Percentiles rank a stretch among this genome's conserved stretches.
Conservation (phyloP, 2,113 vertebrate genomes). For the Lepisosteus oculatus region DNA sequence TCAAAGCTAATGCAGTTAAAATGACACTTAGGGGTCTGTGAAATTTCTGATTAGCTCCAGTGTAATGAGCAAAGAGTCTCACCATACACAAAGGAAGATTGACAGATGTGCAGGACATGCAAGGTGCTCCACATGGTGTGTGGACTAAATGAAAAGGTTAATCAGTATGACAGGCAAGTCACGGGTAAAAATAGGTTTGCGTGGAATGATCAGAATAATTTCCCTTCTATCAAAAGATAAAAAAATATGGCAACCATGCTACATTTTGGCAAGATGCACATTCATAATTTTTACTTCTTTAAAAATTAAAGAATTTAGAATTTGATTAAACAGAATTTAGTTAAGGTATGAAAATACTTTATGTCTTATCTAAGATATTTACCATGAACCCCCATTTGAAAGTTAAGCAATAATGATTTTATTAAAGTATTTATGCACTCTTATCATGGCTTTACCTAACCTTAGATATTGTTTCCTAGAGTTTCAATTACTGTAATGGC, state of each 20-base stretch:
- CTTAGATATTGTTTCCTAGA: no score
- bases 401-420: no score
- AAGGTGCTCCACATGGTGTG: background rate
- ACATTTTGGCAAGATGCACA: background rate
- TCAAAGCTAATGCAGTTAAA: slow-evolving; percentile 13
- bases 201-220: background rate
- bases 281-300: no score
- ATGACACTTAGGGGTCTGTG: slow-evolving; percentile 16
- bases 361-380: no score
- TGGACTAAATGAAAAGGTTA: no score
- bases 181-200: background rate
- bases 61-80: slow-evolving; percentile 5
- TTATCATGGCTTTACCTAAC: no score
- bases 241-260: background rate
- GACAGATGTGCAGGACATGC: slow-evolving; percentile 13
- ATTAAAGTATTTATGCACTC: no score
- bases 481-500: no score
- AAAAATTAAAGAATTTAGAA: no score
- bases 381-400: no score
- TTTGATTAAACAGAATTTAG: no score
- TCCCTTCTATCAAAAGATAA: background rate
- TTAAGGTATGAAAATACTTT: no score
- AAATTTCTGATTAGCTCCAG: slow-evolving; percentile 20
- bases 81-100: background rate
- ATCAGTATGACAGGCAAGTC: background rate